phyloP scores from a whole-genome alignment of 2,113 vertebrate species.

The Channa maculata region DNA sequence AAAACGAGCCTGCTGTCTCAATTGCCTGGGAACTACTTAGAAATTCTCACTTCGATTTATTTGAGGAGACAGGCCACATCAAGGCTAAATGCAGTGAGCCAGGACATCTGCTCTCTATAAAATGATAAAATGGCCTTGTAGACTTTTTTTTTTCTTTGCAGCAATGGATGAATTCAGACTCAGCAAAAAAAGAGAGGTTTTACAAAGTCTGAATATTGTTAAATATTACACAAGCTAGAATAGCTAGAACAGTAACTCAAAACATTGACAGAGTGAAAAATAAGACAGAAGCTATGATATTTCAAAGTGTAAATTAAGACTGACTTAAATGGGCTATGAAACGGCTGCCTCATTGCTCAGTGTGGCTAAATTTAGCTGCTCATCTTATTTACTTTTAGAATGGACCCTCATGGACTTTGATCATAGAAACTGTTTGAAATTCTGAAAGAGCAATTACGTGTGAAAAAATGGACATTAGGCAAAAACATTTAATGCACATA shows the following conservation, averaged over 20 bases:
- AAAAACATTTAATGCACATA: too few relatives aligned
- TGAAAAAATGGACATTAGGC: too few relatives aligned
- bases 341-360: too few relatives aligned
- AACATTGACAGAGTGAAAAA: background rate
- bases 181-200: constrained; percentile 8
- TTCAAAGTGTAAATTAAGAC: background rate
- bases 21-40: constrained; percentile 89
- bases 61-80: constrained; percentile 80
- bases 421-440: too few relatives aligned
- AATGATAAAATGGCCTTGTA: constrained; percentile 50
- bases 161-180: constrained; percentile 15
- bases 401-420: background rate
- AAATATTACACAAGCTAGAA: background rate
- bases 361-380: background rate
- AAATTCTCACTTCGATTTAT: constrained; percentile 89
- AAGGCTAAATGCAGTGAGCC: constrained; percentile 85
- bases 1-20: constrained; percentile 87
- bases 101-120: constrained; percentile 81
- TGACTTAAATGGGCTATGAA: background rate
- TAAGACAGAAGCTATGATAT: background rate
- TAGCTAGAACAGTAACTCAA: background rate
- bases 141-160: constrained; percentile 25
- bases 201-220: background rate
- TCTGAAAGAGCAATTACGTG: too few relatives aligned
- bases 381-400: background rate